Evolutionary conservation across 2,888 invertebrate genomes (phyloP).

Genomic region (Achlya flavicornis): DNA sequence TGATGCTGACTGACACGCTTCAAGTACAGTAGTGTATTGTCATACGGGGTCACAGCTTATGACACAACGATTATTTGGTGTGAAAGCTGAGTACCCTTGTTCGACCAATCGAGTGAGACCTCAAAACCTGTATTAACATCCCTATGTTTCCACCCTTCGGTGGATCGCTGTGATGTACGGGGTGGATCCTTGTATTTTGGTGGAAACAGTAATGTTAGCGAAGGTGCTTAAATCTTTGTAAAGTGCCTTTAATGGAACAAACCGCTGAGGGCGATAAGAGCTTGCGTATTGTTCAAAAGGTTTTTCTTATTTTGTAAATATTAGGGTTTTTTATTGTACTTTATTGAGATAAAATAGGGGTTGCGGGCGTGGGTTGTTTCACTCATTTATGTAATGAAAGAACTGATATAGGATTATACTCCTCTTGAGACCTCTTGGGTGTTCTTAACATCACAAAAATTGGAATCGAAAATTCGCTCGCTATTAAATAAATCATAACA

Average conservation of each 20-base stretch:
- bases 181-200: conserved; percentile 56
- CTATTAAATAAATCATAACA: conserved; percentile 28
- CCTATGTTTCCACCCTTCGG: conserved; percentile 32
- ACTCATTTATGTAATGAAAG: conserved; percentile 1
- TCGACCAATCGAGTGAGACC: conserved; percentile 39
- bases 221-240: conserved; percentile 67
- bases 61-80: conserved; percentile 49
- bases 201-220: conserved; percentile 54
- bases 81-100: conserved; percentile 52
- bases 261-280: conserved; percentile 68
- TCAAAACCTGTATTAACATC: conserved; percentile 41
- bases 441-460: not conserved
- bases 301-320: conserved; percentile 70
- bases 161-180: conserved; percentile 35
- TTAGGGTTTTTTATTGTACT: conserved; percentile 62
- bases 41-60: conserved; percentile 55
- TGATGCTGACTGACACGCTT: conserved; percentile 54
- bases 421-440: conserved; percentile 2
- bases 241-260: conserved; percentile 77
- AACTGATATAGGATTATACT: conserved; percentile 1
- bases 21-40: conserved; percentile 40
- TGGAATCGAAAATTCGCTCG: not conserved
- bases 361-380: conserved; percentile 17
- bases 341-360: conserved; percentile 28
- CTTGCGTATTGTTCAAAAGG: conserved; percentile 69